Evolutionary conservation across 2,888 invertebrate species (phyloP).

Genomic region (Loripinus fragilis): DNA sequence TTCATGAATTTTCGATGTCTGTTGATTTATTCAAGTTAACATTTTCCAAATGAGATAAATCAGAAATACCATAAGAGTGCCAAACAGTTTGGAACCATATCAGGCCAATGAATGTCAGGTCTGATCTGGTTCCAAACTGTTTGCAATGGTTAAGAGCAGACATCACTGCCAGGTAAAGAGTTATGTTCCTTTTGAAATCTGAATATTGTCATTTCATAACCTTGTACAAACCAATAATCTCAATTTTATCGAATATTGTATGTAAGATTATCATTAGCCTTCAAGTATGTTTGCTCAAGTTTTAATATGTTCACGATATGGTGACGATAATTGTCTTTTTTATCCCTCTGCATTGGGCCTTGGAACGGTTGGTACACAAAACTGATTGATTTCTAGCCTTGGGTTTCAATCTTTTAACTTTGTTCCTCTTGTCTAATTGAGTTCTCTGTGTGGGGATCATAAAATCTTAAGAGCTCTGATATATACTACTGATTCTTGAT

Average conservation of each 20-base stretch:
- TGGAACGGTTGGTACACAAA: slow-evolving; percentile 12
- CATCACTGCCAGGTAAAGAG: too few relatives aligned
- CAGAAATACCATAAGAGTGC: too few relatives aligned
- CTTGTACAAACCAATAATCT: not conserved
- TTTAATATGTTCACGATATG: slow-evolving; percentile 7
- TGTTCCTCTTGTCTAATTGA: not conserved
- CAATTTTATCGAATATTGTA: slow-evolving; percentile 8
- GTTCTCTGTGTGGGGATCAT: not conserved
- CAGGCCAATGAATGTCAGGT: too few relatives aligned
- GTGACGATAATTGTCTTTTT: not conserved
- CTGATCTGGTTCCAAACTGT: too few relatives aligned
- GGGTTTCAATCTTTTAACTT: not conserved
- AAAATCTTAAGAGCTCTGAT: not conserved
- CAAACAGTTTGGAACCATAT: too few relatives aligned
- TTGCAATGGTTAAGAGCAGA: too few relatives aligned
- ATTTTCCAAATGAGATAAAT: too few relatives aligned
- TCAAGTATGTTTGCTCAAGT: not conserved
- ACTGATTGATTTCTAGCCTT: not conserved
- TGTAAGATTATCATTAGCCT: slow-evolving; percentile 2
- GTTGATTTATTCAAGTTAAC: too few relatives aligned
- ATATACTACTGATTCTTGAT: not conserved
- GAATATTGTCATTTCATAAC: slow-evolving; percentile 12
- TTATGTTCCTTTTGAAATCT: not conserved
- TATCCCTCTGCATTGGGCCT: not conserved
- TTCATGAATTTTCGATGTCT: too few relatives aligned